Percentiles rank a stretch among this genome's conserved stretches.
These are phyloP conservation scores for Argya squamiceps DNA, from an alignment of 2,797 vertebrate genomes.

Conservation along the genomic window DNA sequence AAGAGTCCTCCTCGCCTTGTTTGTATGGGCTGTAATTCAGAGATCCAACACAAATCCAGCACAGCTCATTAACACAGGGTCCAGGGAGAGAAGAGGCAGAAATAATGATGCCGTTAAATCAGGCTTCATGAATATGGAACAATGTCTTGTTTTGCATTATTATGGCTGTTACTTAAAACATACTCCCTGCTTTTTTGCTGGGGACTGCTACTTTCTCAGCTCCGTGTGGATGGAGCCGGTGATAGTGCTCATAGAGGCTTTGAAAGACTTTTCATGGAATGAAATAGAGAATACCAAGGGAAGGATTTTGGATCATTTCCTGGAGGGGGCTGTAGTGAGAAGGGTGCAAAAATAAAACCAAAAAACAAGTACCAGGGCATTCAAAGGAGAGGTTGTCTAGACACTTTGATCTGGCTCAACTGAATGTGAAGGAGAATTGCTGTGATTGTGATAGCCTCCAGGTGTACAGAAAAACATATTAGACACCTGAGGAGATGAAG, in stretches of 20 bases:
- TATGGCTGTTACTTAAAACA: constrained; percentile 66
- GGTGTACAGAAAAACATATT: background rate
- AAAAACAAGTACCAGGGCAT: background rate
- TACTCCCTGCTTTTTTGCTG: constrained; percentile 20
- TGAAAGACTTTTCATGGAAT: constrained; percentile 19
- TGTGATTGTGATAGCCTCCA: background rate
- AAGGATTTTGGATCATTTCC: background rate
- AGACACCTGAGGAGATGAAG: background rate
- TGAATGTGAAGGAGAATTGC: background rate
- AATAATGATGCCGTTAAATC: constrained; percentile 74
- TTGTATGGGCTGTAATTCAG: constrained; percentile 59
- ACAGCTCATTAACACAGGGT: constrained; percentile 68
- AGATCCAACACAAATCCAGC: constrained; percentile 61
- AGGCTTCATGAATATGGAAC: constrained; percentile 76
- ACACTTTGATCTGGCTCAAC: background rate
- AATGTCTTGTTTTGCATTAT: constrained; percentile 70
- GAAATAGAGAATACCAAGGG: background rate
- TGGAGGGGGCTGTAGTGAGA: background rate
- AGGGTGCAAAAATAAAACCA: background rate
- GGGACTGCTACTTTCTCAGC: constrained; percentile 23
- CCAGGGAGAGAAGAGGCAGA: constrained; percentile 63
- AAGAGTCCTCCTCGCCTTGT: background rate
- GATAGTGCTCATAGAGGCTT: background rate
- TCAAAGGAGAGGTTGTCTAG: background rate
- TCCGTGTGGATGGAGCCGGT: background rate